phyloP scores from a whole-genome alignment of 2,888 invertebrate genomes.

The Tetragnatha montana region DNA sequence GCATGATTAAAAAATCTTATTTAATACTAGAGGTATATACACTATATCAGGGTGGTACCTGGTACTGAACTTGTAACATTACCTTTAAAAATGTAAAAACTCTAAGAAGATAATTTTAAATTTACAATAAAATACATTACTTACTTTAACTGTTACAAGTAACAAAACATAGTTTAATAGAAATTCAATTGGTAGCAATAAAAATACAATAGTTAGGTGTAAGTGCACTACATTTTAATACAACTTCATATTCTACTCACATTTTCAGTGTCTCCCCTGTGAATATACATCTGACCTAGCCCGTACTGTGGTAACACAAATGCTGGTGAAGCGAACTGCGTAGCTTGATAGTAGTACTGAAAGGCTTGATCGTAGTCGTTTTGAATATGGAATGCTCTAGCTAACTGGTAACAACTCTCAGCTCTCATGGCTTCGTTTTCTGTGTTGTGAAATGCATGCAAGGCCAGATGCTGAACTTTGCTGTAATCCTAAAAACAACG shows the following conservation, averaged over 20 bases:
- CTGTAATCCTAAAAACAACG: conserved; percentile 84
- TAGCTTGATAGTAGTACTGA: conserved; percentile 98
- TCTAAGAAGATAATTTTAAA: not conserved
- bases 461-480: conserved; percentile 95
- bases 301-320: conserved; percentile 99
- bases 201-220: too few species aligned
- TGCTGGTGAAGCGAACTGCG: conserved; percentile 95
- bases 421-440: conserved; percentile 99
- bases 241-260: conserved; percentile 73
- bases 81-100: not conserved
- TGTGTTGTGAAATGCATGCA: conserved; percentile 98
- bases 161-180: too few species aligned
- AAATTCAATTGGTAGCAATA: too few species aligned
- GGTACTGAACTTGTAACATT: too few species aligned
- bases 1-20: too few species aligned
- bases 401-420: conserved; percentile 98
- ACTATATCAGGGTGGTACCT: too few species aligned
- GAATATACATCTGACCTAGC: conserved; percentile 99
- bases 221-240: too few species aligned
- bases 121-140: not conserved
- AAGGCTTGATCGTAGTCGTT: conserved; percentile 98
- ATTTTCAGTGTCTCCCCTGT: conserved; percentile 92
- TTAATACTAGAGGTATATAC: too few species aligned
- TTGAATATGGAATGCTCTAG: conserved; percentile 96
- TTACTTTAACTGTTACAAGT: not conserved